phyloP scores from a whole-genome alignment of 1,140 invertebrate species.

The Tyrophagus putrescentiae region DNA sequence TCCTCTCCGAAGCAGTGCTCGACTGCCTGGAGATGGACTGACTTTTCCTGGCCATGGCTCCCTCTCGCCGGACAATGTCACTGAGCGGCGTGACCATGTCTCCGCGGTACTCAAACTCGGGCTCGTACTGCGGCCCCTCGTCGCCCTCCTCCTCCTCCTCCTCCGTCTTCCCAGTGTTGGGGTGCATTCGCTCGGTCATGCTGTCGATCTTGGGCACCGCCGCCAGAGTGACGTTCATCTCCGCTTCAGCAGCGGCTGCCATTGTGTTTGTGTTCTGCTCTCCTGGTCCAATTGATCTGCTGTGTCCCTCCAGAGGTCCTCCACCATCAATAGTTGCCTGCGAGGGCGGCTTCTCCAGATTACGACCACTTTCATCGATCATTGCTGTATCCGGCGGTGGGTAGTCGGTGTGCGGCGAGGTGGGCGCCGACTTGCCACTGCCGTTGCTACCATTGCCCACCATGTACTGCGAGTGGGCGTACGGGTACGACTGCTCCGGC shows the following conservation, averaged over 20 bases:
- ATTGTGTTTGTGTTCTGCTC: no score
- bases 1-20: neutral
- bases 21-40: constrained; percentile 22
- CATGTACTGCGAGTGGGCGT: no score
- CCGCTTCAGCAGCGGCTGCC: neutral
- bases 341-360: no score
- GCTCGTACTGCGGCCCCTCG: neutral
- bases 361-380: no score
- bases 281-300: no score
- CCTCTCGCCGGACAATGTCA: neutral
- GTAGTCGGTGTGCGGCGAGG: no score
- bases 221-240: constrained; percentile 48
- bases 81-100: neutral
- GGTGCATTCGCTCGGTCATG: constrained; percentile 85
- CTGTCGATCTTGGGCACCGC: constrained; percentile 76
- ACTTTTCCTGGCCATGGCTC: neutral
- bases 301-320: no score
- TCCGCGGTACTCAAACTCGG: neutral
- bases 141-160: neutral
- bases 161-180: constrained; percentile 8
- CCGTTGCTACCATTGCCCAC: no score
- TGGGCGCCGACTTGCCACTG: no score
- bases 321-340: no score
- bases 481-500: no score
- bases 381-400: no score